These are phyloP conservation scores for Danaus melanippus DNA, from an alignment of 1,140 invertebrate species.

Conservation along the genomic window DNA sequence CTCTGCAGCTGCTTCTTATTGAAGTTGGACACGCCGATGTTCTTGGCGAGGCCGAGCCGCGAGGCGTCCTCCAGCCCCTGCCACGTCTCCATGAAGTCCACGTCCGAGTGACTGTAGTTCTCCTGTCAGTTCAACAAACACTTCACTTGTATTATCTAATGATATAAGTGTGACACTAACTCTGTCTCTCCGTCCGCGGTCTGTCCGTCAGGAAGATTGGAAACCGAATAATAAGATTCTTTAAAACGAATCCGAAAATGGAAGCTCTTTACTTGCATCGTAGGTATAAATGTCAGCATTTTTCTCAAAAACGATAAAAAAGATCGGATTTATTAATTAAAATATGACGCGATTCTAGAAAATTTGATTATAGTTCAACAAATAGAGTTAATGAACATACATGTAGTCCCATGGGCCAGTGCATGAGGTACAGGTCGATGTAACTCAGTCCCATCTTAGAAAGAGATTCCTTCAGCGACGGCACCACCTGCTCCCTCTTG, in stretches of 20 bases:
- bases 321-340: too few relatives aligned
- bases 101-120: constrained; percentile 42
- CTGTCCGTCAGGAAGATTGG: too few relatives aligned
- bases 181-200: too few relatives aligned
- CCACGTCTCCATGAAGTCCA: constrained; percentile 80
- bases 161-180: too few relatives aligned
- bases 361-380: too few relatives aligned
- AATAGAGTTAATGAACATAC: constrained; percentile 60
- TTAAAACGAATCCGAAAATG: too few relatives aligned
- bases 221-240: too few relatives aligned
- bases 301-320: too few relatives aligned
- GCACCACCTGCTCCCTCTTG: constrained; percentile 74
- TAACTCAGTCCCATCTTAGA: constrained; percentile 81
- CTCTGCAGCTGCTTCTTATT: constrained; percentile 83
- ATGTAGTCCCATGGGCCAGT: constrained; percentile 87
- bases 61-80: constrained; percentile 81
- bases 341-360: too few relatives aligned
- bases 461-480: constrained; percentile 69
- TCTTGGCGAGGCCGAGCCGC: constrained; percentile 77
- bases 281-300: too few relatives aligned
- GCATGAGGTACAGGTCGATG: constrained; percentile 89
- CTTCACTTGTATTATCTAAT: too few relatives aligned
- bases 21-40: constrained; percentile 92
- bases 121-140: constrained; percentile 26
- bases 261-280: too few relatives aligned